A percentile compares a stretch with the other conserved stretches of the same genome.
Conservation (phyloP, 2,888 invertebrate species). For the Phyllotreta striolata region DNA sequence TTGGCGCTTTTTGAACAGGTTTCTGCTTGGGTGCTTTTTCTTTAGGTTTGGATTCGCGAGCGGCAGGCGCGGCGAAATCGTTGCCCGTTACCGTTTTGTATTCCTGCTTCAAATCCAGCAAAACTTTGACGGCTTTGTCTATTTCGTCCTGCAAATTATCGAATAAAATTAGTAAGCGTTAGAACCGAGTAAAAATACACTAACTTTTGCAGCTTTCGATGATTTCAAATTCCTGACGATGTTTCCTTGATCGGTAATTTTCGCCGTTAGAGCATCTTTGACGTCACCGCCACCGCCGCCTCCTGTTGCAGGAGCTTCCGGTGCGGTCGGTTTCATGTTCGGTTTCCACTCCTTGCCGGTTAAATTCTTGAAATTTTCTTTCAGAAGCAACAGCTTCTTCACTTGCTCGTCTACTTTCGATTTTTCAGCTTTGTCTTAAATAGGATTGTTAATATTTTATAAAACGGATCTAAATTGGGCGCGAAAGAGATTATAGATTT, state of each 20-base stretch:
- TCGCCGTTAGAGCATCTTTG: constrained; percentile 55
- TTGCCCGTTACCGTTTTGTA: constrained; percentile 67
- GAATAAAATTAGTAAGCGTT: neutral
- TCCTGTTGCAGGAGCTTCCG: constrained; percentile 59
- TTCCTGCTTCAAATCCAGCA: constrained; percentile 69
- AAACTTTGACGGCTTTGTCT: constrained; percentile 61
- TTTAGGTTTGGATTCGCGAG: constrained; percentile 49
- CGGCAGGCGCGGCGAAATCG: constrained; percentile 60
- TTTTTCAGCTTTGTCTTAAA: constrained; percentile 58
- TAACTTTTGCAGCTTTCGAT: constrained; percentile 60
- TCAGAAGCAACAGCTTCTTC: constrained; percentile 65
- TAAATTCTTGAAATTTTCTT: constrained; percentile 66
- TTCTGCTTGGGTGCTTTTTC: constrained; percentile 54
- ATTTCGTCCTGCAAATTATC: constrained; percentile 54
- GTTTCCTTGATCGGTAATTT: constrained; percentile 69
- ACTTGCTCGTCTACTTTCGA: constrained; percentile 66
- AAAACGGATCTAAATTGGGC: too few species aligned
- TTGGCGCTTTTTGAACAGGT: constrained; percentile 53
- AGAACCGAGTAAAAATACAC: constrained; percentile 1
- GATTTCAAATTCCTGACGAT: constrained; percentile 67
- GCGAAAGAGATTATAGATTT: too few species aligned
- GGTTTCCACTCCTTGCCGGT: constrained; percentile 68
- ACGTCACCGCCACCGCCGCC: constrained; percentile 65
- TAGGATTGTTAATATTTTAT: neutral
- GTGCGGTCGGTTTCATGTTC: constrained; percentile 32